Percentiles rank a stretch among this genome's conserved stretches.
These are phyloP conservation scores for Callinectes sapidus DNA, from an alignment of 2,888 invertebrate genomes.

Conservation along the genomic window DNA sequence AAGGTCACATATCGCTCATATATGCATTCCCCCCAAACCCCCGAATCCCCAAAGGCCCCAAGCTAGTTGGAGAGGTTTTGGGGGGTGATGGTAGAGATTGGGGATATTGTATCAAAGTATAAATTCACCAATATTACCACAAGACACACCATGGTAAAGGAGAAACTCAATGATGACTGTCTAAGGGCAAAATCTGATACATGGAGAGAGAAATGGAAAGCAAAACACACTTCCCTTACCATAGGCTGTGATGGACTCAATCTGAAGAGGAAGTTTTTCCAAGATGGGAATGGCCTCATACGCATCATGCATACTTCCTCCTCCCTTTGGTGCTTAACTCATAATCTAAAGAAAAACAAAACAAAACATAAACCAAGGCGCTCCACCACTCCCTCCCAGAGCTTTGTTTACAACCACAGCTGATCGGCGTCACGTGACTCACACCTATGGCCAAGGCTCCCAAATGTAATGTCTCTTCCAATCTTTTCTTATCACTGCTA, in stretches of 20 bases:
- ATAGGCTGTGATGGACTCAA: constrained; percentile 94
- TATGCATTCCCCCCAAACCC: no score
- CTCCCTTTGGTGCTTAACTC: background rate
- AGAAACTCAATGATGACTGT: no score
- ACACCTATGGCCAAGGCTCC: background rate
- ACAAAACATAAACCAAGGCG: background rate
- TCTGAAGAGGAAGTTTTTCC: constrained; percentile 89
- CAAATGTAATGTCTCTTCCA: background rate
- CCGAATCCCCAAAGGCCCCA: no score
- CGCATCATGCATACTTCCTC: constrained; percentile 85
- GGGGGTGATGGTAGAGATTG: no score
- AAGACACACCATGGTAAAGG: no score
- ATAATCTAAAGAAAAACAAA: constrained; percentile 22
- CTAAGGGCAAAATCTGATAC: background rate
- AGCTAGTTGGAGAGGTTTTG: no score
- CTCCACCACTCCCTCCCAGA: background rate
- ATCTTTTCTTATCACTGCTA: no score
- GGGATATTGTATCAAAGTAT: no score
- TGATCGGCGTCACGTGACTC: constrained; percentile 1
- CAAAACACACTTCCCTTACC: constrained; percentile 81
- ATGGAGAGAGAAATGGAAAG: background rate
- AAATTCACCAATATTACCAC: no score
- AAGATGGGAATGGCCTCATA: constrained; percentile 87
- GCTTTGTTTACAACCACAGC: constrained; percentile 18
- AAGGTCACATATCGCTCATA: no score